A percentile compares a stretch with the other conserved stretches of the same genome.
Evolutionary conservation across 2,888 invertebrate genomes (phyloP).

Genomic region (Pyrgus malvae): DNA sequence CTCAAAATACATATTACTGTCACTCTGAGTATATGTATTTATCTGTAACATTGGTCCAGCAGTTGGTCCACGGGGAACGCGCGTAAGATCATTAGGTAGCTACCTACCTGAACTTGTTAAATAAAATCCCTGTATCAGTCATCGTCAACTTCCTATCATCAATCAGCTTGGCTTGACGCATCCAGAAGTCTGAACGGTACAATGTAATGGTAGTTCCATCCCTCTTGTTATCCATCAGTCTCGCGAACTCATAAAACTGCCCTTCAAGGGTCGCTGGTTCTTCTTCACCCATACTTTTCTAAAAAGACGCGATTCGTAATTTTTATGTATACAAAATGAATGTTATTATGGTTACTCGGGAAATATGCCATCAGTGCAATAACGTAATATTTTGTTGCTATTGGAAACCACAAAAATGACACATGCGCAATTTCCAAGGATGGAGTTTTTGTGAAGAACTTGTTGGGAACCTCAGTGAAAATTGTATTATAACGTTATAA

Average conservation of each 20-base stretch:
- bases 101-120: slow-evolving; percentile 52
- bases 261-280: slow-evolving; percentile 60
- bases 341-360: too few species aligned
- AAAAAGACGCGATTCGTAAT: too few species aligned
- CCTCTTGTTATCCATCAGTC: slow-evolving; percentile 51
- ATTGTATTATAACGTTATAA: too few species aligned
- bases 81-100: neutral
- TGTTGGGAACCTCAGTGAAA: too few species aligned
- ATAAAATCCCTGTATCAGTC: slow-evolving; percentile 66
- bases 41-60: neutral
- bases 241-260: slow-evolving; percentile 55
- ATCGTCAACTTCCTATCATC: slow-evolving; percentile 66
- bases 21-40: too few species aligned
- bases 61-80: neutral
- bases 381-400: too few species aligned
- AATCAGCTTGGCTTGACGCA: slow-evolving; percentile 61
- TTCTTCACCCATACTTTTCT: slow-evolving; percentile 66
- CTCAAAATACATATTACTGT: too few species aligned
- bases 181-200: slow-evolving; percentile 63
- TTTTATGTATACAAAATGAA: too few species aligned
- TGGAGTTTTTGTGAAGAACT: too few species aligned
- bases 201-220: slow-evolving; percentile 57
- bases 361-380: too few species aligned
- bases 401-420: too few species aligned
- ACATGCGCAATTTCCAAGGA: too few species aligned